Base-by-base conservation (phyloP, 2,888 invertebrate genomes). In the Hylaea fasciaria region DNA sequence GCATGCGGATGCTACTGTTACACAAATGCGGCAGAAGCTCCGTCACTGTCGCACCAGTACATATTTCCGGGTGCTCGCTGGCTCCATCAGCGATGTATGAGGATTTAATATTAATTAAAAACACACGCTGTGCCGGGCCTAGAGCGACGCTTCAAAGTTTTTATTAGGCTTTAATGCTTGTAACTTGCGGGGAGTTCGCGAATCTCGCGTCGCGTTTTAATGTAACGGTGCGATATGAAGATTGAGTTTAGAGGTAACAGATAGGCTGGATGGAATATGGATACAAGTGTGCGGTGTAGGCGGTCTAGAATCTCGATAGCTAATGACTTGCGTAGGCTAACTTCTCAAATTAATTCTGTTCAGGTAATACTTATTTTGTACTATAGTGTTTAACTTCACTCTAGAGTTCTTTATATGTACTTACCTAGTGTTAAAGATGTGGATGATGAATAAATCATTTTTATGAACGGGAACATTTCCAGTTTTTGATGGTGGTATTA, bases 81-180 rank as follows among this genome's bases (percentile, higher is more conserved):
- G 56, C 63, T 64, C 56, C 56, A 64, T 64, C 63, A 59, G 58
- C 63, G 59, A 64, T 64, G 63, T 62, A 62, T 62, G 61, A 62
- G 61, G 63, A 64, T 64, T 64, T 64, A 64, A 64, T 59, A 64
- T 64, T 64, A 64, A 64, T 64, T 64, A 64, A 64, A 63, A 64
- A 64, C 63, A 64, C 59, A 64, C 63, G 63, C 52, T 28, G 56
- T 35, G 40, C 22, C 56, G 56, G 12, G 61, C 56, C 48, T 56
- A 48, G 43, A 62, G 56, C 56, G 56, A 10, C 35, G 54, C 52
- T 52, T 17, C 51, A 13, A 56, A 62, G 52, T 57, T 62, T 62
- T 62, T 61, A 61, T 57, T 62, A 49, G 52, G 52, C 40, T 53
- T 62, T 53, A 56, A 57, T 52, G 44, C 56, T 45, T 57, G 60